A percentile compares a stretch with the other conserved stretches of the same genome.
Evolutionary conservation across 2,888 invertebrate species (phyloP).

Genomic region (Drosophila melanosoma): DNA sequence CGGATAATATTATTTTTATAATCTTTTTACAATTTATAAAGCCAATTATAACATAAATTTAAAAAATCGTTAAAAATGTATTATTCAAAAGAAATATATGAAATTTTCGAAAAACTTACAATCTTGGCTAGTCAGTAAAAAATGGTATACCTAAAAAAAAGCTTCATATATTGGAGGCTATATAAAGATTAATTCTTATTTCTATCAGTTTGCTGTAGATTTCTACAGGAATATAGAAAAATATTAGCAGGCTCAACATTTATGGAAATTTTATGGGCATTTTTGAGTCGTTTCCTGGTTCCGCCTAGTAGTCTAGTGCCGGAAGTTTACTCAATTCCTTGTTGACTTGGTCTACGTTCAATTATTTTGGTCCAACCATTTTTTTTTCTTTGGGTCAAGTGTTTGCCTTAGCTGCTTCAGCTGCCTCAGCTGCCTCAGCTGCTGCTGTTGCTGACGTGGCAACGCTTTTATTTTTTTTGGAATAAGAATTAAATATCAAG

Average conservation of each 20-base stretch:
- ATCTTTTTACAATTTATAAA: not conserved
- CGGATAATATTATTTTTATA: not conserved
- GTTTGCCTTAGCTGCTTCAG: conserved; percentile 58
- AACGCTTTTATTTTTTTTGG: conserved; percentile 65
- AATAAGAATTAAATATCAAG: conserved; percentile 75
- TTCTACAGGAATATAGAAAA: not conserved
- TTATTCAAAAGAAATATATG: not conserved
- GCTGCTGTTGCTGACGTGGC: conserved; percentile 70
- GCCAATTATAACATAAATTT: not conserved
- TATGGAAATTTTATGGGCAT: not conserved
- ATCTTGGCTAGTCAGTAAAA: not conserved
- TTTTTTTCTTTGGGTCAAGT: conserved; percentile 70
- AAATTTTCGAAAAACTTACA: not conserved
- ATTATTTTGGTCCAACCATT: conserved; percentile 62
- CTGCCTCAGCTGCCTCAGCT: conserved; percentile 45
- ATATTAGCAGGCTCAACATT: not conserved
- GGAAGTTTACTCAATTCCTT: conserved; percentile 32
- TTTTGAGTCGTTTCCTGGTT: conserved; percentile 25
- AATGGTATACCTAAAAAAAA: no score
- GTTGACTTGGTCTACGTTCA: conserved; percentile 67
- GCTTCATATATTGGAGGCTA: no score
- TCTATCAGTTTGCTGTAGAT: not conserved
- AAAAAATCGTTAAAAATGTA: not conserved
- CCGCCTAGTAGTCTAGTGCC: conserved; percentile 8
- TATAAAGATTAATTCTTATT: no score